Conservation (phyloP, 2,113 vertebrate genomes). For the Rhea pennata region DNA sequence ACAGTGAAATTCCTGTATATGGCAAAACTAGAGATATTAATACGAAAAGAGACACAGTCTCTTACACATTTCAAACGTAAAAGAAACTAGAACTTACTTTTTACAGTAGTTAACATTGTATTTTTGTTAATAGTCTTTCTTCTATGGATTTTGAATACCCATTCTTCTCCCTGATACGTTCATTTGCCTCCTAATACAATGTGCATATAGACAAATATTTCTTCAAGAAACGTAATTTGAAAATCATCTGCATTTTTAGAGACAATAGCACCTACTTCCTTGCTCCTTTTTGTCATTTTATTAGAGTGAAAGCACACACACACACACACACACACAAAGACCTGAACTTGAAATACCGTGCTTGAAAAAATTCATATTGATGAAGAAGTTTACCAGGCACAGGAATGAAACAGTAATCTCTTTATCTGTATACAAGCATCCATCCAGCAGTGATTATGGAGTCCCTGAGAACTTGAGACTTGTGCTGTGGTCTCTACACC, state of each 20-base stretch:
- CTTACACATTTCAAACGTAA: neutral
- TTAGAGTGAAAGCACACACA: neutral
- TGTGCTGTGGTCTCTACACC: neutral
- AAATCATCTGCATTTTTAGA: neutral
- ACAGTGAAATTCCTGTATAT: neutral
- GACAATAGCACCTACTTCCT: neutral
- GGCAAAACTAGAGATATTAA: neutral
- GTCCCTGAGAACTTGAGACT: neutral
- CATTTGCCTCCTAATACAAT: neutral
- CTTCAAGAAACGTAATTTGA: neutral
- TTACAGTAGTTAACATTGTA: neutral
- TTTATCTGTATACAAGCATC: neutral
- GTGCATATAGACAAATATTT: neutral
- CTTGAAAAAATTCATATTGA: neutral
- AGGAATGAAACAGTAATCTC: neutral
- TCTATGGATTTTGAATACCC: neutral
- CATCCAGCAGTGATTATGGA: neutral
- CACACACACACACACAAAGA: neutral
- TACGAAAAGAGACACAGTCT: neutral
- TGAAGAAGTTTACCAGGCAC: neutral
- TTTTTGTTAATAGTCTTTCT: neutral
- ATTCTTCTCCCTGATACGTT: neutral
- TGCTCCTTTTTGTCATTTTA: neutral
- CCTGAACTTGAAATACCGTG: neutral
- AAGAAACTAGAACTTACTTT: neutral